Evolutionary conservation across 2,888 invertebrate genomes (phyloP).

Genomic region (Phalera bucephala): DNA sequence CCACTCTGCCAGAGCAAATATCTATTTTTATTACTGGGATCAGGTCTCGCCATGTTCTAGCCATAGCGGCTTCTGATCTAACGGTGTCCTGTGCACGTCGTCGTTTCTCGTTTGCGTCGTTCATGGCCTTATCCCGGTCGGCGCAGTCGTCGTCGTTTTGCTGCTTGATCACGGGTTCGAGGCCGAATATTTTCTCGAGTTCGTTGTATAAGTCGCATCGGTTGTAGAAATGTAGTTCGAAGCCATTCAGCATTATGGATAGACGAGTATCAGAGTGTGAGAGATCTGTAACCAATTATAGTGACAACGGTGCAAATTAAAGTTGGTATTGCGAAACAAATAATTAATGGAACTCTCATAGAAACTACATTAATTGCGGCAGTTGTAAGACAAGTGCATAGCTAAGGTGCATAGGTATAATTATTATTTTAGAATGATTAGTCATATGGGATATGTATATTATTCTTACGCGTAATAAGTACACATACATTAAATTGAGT

Average conservation of each 20-base stretch:
- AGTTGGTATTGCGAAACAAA: no score
- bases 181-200: conserved; percentile 93
- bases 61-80: conserved; percentile 92
- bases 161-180: conserved; percentile 90
- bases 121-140: conserved; percentile 84
- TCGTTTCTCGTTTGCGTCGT: conserved; percentile 84
- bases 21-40: conserved; percentile 98
- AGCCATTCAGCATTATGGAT: conserved; percentile 95
- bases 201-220: conserved; percentile 93
- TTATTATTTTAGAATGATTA: no score
- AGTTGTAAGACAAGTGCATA: no score
- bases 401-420: no score
- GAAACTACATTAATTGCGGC: no score
- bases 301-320: no score
- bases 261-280: conserved; percentile 97
- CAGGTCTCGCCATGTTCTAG: conserved; percentile 96
- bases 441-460: no score
- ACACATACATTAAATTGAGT: no score
- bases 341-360: no score
- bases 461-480: no score
- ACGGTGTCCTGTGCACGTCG: conserved; percentile 75
- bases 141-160: conserved; percentile 82
- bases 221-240: conserved; percentile 98
- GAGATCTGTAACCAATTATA: conserved; percentile 86
- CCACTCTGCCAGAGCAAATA: conserved; percentile 94